A percentile compares a stretch with the other conserved stretches of the same genome.
Evolutionary conservation across 2,113 vertebrate genomes (phyloP).

Genomic region (Nannobrachium achirus): DNA sequence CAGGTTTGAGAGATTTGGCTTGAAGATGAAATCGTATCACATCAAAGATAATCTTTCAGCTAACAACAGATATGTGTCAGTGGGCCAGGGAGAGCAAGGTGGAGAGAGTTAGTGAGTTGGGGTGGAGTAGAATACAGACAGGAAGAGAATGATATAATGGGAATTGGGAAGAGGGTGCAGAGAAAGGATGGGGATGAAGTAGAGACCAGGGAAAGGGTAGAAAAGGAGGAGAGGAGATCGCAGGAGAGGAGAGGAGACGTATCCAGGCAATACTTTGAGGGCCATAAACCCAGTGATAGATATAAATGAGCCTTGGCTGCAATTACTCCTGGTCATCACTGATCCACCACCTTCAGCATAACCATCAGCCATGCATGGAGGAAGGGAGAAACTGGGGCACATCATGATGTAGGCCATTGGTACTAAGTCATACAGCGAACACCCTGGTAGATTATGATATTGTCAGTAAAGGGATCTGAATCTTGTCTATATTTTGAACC

Average conservation of each 20-base stretch:
- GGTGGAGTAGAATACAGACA: conserved; percentile 18
- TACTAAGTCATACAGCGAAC: conserved; percentile 8
- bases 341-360: conserved; percentile 2
- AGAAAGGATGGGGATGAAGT: background rate
- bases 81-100: conserved; percentile 27
- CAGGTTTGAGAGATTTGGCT: conserved; percentile 45
- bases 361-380: background rate
- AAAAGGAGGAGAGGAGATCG: background rate
- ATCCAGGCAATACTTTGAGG: background rate
- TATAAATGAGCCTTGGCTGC: background rate
- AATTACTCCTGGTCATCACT: conserved; percentile 25
- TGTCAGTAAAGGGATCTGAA: conserved; percentile 14
- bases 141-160: background rate
- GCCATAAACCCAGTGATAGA: background rate
- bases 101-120: background rate
- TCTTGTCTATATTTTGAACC: conserved; percentile 27
- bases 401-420: conserved; percentile 32
- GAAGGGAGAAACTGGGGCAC: conserved; percentile 11
- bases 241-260: background rate
- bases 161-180: background rate
- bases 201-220: background rate
- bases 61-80: conserved; percentile 67
- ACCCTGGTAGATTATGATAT: background rate
- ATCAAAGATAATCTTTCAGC: conserved; percentile 48
- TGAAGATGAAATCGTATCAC: conserved; percentile 49